phyloP scores from a whole-genome alignment of 2,797 vertebrate species.

The Heterohyrax brucei region DNA sequence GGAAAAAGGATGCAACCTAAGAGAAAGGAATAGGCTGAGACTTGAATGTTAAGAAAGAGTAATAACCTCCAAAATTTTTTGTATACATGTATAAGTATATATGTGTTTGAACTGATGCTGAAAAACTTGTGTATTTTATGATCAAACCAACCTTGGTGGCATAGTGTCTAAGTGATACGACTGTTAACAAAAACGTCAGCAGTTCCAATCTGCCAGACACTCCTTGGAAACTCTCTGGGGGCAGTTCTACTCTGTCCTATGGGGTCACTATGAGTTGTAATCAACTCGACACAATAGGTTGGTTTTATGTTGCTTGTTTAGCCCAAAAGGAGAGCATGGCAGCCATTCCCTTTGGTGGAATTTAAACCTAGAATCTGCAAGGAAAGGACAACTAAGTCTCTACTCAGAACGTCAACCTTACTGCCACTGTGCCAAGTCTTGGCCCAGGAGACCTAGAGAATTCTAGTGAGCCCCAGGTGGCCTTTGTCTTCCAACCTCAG shows the following conservation, averaged over 20 bases:
- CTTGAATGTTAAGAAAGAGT: not conserved
- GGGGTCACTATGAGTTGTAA: too few species aligned
- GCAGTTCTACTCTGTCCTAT: too few species aligned
- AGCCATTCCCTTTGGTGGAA: not conserved
- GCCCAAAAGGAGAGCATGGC: not conserved
- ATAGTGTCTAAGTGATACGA: too few species aligned
- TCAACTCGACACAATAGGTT: too few species aligned
- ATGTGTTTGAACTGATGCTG: not conserved
- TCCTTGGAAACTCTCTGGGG: too few species aligned
- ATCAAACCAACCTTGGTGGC: too few species aligned
- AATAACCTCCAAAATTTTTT: not conserved
- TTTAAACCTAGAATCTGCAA: slow-evolving; percentile 10
- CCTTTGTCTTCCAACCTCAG: slow-evolving; percentile 60
- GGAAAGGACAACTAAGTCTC: slow-evolving; percentile 67
- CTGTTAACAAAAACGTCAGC: too few species aligned
- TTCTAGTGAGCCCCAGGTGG: not conserved
- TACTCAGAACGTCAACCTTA: slow-evolving; percentile 39
- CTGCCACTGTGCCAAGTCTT: not conserved
- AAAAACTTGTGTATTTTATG: not conserved
- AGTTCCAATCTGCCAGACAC: too few species aligned
- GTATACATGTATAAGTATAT: not conserved
- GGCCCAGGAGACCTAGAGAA: slow-evolving; percentile 40
- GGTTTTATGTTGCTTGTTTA: not conserved
- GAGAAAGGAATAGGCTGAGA: not conserved
- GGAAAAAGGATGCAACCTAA: not conserved